phyloP scores from a whole-genome alignment of 2,797 vertebrate species.

The Sebastes hubbsi region DNA sequence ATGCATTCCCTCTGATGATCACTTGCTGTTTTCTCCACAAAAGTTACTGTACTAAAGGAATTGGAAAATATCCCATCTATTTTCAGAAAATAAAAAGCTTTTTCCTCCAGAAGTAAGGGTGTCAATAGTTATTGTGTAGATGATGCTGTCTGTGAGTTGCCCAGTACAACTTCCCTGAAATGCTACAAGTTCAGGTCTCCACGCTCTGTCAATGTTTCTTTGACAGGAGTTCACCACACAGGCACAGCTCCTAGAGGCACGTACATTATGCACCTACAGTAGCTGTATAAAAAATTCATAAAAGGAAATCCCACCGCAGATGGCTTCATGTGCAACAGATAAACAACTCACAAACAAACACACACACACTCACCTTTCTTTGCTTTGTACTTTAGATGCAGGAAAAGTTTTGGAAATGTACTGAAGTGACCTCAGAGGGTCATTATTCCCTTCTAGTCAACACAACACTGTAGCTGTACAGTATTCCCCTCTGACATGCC shows the following conservation, averaged over 20 bases:
- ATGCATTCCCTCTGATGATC: background rate
- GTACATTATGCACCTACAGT: background rate
- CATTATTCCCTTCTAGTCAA: background rate
- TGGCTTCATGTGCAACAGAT: background rate
- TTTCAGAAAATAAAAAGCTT: background rate
- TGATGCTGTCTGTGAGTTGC: background rate
- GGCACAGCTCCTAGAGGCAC: background rate
- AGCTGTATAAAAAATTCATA: slow-evolving; percentile 47
- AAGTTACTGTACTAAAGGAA: background rate
- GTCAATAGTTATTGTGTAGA: background rate
- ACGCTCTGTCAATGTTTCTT: background rate
- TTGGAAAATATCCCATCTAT: background rate
- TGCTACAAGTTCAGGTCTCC: too few relatives aligned
- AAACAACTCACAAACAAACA: background rate
- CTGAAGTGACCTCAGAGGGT: background rate
- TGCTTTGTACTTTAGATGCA: background rate
- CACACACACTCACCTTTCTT: background rate
- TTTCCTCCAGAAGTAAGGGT: background rate
- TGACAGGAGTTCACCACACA: background rate
- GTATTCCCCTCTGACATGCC: background rate
- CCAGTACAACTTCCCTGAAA: slow-evolving; percentile 9
- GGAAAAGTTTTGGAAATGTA: background rate
- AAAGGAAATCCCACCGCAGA: background rate
- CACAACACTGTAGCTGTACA: background rate
- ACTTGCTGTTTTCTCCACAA: background rate